These are phyloP conservation scores for Pandemis corylana DNA, from an alignment of 2,888 invertebrate genomes.

Conservation along the genomic window DNA sequence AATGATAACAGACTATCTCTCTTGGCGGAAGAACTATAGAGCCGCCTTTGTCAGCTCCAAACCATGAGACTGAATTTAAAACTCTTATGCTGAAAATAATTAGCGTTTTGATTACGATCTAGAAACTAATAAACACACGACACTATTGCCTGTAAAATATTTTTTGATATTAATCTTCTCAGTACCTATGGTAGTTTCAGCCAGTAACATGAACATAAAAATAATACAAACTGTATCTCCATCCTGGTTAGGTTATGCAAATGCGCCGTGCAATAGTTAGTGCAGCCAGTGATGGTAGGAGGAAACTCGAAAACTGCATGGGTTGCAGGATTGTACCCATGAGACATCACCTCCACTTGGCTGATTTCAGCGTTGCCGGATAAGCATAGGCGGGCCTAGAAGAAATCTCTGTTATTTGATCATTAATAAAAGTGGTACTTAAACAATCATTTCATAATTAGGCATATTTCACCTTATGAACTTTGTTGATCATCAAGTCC, in stretches of 20 bases:
- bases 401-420: neutral
- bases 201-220: neutral
- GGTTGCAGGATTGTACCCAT: conserved; percentile 70
- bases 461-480: conserved; percentile 63
- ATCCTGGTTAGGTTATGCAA: conserved; percentile 77
- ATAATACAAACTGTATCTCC: conserved; percentile 71
- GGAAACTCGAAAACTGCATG: conserved; percentile 77
- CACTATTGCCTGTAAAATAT: no score
- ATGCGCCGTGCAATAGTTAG: conserved; percentile 73
- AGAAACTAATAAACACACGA: neutral
- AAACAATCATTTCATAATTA: neutral
- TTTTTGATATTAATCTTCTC: neutral
- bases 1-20: conserved; percentile 70
- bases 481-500: conserved; percentile 72
- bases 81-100: conserved; percentile 67
- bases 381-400: conserved; percentile 65
- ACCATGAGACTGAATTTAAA: conserved; percentile 68
- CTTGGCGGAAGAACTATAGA: conserved; percentile 70
- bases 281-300: conserved; percentile 76
- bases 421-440: neutral
- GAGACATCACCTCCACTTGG: conserved; percentile 73
- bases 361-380: conserved; percentile 74
- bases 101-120: neutral
- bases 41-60: conserved; percentile 72
- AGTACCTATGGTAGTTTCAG: neutral